Evolutionary conservation across 2,888 invertebrate species (phyloP), one percentile per base, ranked within the genome.

Genomic region (Thera britannica): DNA sequence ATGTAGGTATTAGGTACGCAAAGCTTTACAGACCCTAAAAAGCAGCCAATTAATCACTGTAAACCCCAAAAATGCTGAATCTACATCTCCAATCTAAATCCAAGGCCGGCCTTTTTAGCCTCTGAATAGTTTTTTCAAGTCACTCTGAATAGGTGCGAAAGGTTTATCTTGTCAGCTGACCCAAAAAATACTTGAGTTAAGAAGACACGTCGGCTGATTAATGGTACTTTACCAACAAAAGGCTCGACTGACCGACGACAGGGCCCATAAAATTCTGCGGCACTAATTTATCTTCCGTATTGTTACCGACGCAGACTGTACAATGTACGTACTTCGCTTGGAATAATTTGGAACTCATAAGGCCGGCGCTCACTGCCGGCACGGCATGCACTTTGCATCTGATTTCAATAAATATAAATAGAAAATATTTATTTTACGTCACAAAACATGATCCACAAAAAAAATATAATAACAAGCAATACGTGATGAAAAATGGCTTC

Each of bases 171-270:
- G 78, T 79, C 80, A 78, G 77, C 71, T 77, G 76, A 67, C 78
- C 79, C 74, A 78, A 81, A 83, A 81, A 82, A 79, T 80, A 78
- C 81, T 82, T 77, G 70, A 77, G 77, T 75, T 77, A 70, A 79
- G 73, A 79, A 77, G 82, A 81, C 78, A 76, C 79, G 75, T 75
- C 75, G 36, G 68, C 76, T 82, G 84, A 83, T 83, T 83, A 83
- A 83, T 83, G 81, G 71, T 75, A 66, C 67, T 77, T 74, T 77
- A 78, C 78, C 75, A 81, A 83, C 83, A 83, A 83, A 83, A 76
- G 81, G 75, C 72, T 77, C 72, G 73, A 77, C 77, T 81, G 83
- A 80, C 84, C 79, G 74, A 64, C 67, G 66, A 69, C 68, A 72
- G 68, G 67, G 63, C 52, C 57, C 67, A 70, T 72, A 70, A 67